These are phyloP conservation scores for Sinopyrophorus schimmeli DNA, from an alignment of 2,888 invertebrate species.

Conservation along the genomic window DNA sequence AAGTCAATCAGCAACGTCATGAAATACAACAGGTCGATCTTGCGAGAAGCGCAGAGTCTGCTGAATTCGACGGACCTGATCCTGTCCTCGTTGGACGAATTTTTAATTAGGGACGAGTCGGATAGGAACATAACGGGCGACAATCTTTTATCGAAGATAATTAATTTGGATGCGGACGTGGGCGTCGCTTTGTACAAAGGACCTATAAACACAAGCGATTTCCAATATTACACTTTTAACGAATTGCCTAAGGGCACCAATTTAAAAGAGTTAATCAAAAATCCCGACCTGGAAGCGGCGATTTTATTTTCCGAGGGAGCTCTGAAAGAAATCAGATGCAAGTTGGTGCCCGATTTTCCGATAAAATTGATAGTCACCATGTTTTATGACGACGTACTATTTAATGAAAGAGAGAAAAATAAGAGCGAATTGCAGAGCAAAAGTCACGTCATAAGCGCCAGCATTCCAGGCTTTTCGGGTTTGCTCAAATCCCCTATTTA, in stretches of 20 bases:
- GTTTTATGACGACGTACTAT: conserved; percentile 32
- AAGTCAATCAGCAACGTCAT: conserved; percentile 54
- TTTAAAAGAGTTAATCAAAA: conserved; percentile 1
- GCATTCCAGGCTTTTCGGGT: not conserved
- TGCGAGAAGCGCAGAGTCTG: conserved; percentile 52
- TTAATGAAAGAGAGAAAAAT: conserved; percentile 16
- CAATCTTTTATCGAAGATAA: conserved; percentile 24
- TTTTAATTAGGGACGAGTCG: conserved; percentile 53
- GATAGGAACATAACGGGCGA: not conserved
- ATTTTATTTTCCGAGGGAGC: conserved; percentile 23
- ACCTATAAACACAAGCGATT: not conserved
- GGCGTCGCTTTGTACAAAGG: conserved; percentile 2
- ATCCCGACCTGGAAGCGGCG: conserved; percentile 22
- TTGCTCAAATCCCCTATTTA: conserved; percentile 54
- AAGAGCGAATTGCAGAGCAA: not conserved
- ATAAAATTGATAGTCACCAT: conserved; percentile 25
- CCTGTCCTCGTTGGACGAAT: conserved; percentile 60
- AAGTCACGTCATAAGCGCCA: not conserved
- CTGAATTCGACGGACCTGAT: conserved; percentile 66
- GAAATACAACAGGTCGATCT: conserved; percentile 55
- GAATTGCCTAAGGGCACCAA: not conserved
- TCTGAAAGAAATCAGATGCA: not conserved
- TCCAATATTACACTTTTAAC: not conserved
- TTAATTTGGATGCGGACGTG: conserved; percentile 13
- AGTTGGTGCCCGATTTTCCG: not conserved